These are phyloP conservation scores for Hoplostethus atlanticus DNA, from an alignment of 2,797 vertebrate species.

Conservation along the genomic window DNA sequence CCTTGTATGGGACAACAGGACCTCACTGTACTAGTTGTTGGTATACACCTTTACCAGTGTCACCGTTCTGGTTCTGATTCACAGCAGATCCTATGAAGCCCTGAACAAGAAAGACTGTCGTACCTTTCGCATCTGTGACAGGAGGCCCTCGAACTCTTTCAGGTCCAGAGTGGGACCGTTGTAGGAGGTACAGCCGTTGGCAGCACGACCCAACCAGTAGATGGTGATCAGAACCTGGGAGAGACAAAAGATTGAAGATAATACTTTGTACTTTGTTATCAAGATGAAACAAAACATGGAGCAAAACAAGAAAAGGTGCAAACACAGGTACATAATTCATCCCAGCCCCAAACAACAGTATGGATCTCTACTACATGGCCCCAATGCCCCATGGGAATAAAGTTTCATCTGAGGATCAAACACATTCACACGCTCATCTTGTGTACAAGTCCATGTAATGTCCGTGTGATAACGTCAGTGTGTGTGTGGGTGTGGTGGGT, in stretches of 20 bases:
- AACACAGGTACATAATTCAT: no score
- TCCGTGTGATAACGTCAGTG: background rate
- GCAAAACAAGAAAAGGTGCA: background rate
- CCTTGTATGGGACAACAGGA: no score
- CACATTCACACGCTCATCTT: background rate
- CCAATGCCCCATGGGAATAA: no score
- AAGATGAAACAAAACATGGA: background rate
- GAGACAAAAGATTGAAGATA: slow-evolving; percentile 24
- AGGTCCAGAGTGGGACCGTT: slow-evolving; percentile 95
- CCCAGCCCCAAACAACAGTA: no score
- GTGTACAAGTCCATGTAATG: background rate
- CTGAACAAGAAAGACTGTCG: background rate
- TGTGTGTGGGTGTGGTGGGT: no score
- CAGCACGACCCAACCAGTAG: slow-evolving; percentile 97
- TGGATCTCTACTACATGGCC: no score
- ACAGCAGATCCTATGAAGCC: no score
- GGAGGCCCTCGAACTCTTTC: slow-evolving; percentile 94
- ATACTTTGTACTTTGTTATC: background rate
- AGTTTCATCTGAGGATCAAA: background rate
- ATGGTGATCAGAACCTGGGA: slow-evolving; percentile 95
- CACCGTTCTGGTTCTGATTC: no score
- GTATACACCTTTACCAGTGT: no score
- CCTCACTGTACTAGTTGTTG: no score
- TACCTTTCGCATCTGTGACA: slow-evolving; percentile 98
- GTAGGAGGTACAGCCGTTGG: slow-evolving; percentile 91